phyloP scores from a whole-genome alignment of 2,797 vertebrate genomes.

The Podargus strigoides region DNA sequence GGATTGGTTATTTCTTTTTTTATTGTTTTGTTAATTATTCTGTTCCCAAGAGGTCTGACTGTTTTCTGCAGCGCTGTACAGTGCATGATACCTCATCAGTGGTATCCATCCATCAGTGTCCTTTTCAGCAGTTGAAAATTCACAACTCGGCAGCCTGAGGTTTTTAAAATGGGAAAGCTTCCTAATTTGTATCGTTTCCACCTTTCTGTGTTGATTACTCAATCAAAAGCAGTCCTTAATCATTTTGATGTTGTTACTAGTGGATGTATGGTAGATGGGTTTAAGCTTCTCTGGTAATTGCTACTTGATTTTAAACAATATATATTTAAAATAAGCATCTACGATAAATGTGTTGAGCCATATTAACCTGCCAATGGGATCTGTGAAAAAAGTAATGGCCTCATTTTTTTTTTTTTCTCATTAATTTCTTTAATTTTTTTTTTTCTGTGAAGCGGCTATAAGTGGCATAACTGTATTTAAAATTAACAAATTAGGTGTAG shows the following conservation, averaged over 20 bases:
- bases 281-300: conserved; percentile 76
- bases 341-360: conserved; percentile 79
- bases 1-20: neutral
- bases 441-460: conserved; percentile 71
- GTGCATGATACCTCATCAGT: conserved; percentile 66
- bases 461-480: conserved; percentile 74
- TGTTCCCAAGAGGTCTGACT: conserved; percentile 30
- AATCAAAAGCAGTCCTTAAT: conserved; percentile 69
- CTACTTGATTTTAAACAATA: conserved; percentile 74
- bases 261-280: conserved; percentile 74
- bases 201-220: conserved; percentile 69
- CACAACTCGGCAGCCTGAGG: conserved; percentile 34
- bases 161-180: conserved; percentile 62
- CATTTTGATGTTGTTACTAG: conserved; percentile 74
- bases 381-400: conserved; percentile 76
- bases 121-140: conserved; percentile 30
- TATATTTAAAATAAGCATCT: conserved; percentile 79
- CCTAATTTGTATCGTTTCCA: conserved; percentile 65
- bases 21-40: neutral
- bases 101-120: no score
- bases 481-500: conserved; percentile 67
- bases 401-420: conserved; percentile 54
- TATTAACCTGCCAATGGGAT: conserved; percentile 81
- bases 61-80: conserved; percentile 49
- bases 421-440: conserved; percentile 24